These are phyloP conservation scores for Bombus huntii DNA, from an alignment of 1,140 invertebrate species.

Conservation along the genomic window DNA sequence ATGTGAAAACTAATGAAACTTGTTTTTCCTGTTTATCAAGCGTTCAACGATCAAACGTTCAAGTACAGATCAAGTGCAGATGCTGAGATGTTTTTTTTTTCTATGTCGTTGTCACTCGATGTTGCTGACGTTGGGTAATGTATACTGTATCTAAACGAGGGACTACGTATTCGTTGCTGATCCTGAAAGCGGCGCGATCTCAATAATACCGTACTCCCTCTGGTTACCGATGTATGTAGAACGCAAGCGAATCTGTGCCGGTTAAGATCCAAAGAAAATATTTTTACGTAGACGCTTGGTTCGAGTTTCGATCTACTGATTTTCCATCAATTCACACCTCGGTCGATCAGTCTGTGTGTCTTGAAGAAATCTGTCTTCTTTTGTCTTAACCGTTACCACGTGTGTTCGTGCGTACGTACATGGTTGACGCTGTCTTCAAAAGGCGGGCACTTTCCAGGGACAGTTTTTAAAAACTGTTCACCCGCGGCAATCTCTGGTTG, in stretches of 20 bases:
- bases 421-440: slow-evolving; percentile 12
- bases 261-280: slow-evolving; percentile 56
- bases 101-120: no score
- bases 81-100: neutral
- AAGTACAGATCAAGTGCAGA: neutral
- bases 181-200: neutral
- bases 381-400: slow-evolving; percentile 53
- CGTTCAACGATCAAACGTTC: neutral
- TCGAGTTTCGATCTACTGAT: neutral
- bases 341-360: neutral
- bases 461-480: slow-evolving; percentile 42
- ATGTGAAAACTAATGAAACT: slow-evolving; percentile 15
- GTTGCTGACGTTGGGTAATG: slow-evolving; percentile 62
- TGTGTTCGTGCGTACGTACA: neutral
- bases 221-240: slow-evolving; percentile 6
- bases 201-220: neutral
- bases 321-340: neutral
- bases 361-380: slow-evolving; percentile 4
- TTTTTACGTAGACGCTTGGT: no score
- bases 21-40: slow-evolving; percentile 25
- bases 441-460: slow-evolving; percentile 59
- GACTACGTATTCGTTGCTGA: neutral
- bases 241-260: slow-evolving; percentile 32
- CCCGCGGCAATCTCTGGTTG: neutral
- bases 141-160: slow-evolving; percentile 42